A percentile compares a stretch with the other conserved stretches of the same genome.
Evolutionary conservation across 2,888 invertebrate species (phyloP).

Genomic region (Diadegma fenestrale): DNA sequence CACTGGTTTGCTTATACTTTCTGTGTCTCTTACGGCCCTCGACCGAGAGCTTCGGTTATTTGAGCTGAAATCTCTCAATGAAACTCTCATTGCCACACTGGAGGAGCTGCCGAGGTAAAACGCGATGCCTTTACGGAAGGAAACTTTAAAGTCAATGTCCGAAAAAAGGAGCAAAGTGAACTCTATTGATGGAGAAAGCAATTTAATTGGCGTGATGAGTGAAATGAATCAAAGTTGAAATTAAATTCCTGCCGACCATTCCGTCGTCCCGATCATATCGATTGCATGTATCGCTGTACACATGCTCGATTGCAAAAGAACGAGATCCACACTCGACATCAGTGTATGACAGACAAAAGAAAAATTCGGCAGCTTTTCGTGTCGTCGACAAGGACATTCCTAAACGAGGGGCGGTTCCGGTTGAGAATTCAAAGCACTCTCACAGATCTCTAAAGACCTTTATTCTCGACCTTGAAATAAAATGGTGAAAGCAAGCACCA

Average conservation of each 20-base stretch:
- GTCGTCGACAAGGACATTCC: slow-evolving; percentile 40
- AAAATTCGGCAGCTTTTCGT: slow-evolving; percentile 11
- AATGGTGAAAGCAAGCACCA: slow-evolving; percentile 51
- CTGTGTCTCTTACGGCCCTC: slow-evolving; percentile 29
- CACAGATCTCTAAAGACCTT: slow-evolving; percentile 20
- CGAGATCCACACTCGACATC: slow-evolving; percentile 31
- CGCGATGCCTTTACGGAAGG: not conserved
- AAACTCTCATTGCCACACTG: slow-evolving; percentile 18
- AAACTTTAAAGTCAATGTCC: slow-evolving; percentile 23
- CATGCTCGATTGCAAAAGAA: slow-evolving; percentile 70
- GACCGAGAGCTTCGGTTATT: slow-evolving; percentile 56
- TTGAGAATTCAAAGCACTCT: slow-evolving; percentile 22
- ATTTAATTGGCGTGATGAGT: not conserved
- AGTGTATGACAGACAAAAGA: slow-evolving; percentile 29
- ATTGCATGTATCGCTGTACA: slow-evolving; percentile 53
- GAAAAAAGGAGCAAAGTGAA: not conserved
- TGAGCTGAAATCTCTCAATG: slow-evolving; percentile 23
- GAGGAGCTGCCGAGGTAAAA: slow-evolving; percentile 28
- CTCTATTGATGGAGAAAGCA: not conserved
- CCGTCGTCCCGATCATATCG: too few relatives aligned
- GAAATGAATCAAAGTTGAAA: slow-evolving; percentile 72
- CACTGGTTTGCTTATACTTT: slow-evolving; percentile 8
- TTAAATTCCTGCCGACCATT: slow-evolving; percentile 80
- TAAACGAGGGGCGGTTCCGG: slow-evolving; percentile 77
- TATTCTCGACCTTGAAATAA: slow-evolving; percentile 39